Evolutionary conservation across 2,113 vertebrate species (phyloP).

Genomic region (Labeo rohita): DNA sequence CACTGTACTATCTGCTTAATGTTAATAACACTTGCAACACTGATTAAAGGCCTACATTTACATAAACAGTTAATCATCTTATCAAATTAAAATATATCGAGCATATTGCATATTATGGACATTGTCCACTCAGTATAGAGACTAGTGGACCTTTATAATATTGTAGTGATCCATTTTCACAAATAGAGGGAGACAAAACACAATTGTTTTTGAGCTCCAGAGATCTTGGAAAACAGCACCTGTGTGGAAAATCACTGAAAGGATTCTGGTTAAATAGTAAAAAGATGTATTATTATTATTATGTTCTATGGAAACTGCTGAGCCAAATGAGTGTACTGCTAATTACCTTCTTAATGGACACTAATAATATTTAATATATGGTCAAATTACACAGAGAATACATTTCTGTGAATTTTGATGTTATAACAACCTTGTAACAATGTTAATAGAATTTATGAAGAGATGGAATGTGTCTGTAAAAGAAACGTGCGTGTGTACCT

Average conservation of each 20-base stretch:
- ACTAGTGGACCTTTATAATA: not conserved
- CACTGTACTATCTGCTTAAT: not conserved
- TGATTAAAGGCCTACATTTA: not conserved
- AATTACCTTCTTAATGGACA: not conserved
- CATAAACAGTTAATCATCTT: not conserved
- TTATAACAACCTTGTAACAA: no score
- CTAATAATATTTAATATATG: not conserved
- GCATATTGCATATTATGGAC: not conserved
- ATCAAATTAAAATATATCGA: not conserved
- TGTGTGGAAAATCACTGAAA: not conserved
- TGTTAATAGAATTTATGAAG: no score
- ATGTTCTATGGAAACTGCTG: not conserved
- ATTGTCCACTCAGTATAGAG: not conserved
- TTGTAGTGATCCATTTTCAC: not conserved
- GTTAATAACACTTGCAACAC: not conserved
- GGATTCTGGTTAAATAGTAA: not conserved
- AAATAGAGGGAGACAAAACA: slow-evolving; percentile 29
- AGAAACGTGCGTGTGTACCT: slow-evolving; percentile 13
- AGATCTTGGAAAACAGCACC: no score
- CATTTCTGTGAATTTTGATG: no score
- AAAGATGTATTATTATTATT: not conserved
- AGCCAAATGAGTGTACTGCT: not conserved
- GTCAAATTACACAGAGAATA: not conserved
- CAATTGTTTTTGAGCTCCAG: not conserved
- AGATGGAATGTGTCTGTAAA: slow-evolving; percentile 21